These are phyloP conservation scores for Odontomyia ornata DNA, from an alignment of 2,888 invertebrate species.

Conservation along the genomic window DNA sequence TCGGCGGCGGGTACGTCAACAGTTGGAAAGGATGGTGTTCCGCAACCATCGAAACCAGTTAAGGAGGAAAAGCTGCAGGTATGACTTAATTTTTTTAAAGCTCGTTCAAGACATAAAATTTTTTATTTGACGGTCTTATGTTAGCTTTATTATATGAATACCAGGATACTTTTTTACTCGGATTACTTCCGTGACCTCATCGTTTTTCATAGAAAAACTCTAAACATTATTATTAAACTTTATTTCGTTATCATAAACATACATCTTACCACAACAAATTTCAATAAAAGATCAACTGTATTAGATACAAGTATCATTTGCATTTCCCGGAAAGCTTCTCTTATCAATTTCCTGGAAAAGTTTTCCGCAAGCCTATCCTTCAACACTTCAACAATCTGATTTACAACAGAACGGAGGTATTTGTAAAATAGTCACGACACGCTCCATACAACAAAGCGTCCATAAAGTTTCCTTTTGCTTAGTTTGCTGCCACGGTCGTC, in stretches of 20 bases:
- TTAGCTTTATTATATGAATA: not conserved
- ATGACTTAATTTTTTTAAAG: constrained; percentile 17
- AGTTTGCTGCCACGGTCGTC: not conserved
- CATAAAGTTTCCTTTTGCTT: not conserved
- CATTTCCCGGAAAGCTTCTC: constrained; percentile 16
- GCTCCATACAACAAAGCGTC: not conserved
- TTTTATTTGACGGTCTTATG: not conserved
- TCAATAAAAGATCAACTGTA: constrained; percentile 12
- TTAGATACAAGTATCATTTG: not conserved
- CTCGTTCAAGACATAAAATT: no score
- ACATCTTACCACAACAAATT: no score
- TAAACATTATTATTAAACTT: no score
- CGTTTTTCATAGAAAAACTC: no score
- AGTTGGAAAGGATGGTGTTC: constrained; percentile 14
- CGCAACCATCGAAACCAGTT: constrained; percentile 46
- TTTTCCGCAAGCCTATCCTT: not conserved
- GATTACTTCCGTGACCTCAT: no score
- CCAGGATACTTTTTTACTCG: no score
- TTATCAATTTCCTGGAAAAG: constrained; percentile 14
- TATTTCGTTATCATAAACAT: no score
- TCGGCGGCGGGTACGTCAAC: not conserved
- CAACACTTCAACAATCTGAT: not conserved
- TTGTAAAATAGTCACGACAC: constrained; percentile 37
- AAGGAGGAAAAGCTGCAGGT: constrained; percentile 54
- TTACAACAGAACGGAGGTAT: not conserved